Evolutionary conservation across 2,888 invertebrate genomes (phyloP), one percentile per base, ranked within the genome.

Genomic region (Dione juno): DNA sequence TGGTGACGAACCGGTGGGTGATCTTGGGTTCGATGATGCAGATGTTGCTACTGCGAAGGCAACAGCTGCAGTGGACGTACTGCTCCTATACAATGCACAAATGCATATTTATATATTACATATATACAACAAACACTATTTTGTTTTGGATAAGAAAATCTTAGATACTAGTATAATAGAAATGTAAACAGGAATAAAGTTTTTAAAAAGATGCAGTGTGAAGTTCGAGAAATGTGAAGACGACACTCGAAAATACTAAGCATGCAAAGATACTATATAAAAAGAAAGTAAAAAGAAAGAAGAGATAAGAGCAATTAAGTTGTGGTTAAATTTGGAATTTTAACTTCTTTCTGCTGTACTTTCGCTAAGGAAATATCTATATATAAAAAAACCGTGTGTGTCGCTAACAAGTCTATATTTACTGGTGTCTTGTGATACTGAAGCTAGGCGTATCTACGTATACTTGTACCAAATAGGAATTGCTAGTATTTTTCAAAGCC

Each of bases 1-100:
- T 45, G 95, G 92, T 0, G 92, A 92, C 0, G 86, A 88, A 0
- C 90, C 85, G 0, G 92, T 94, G 19, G 95, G 94, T 68, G 97
- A 97, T 28, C 96, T 93, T 2, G 97, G 97, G 83, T 97, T 97
- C 67, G 96, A 96, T 0, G 97, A 97, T 0, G 96, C 98, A 16
- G 97, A 97, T 0, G 97, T 98, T 8, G 98, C 98, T 50, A 97
- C 97, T 6, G 98, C 98, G 87, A 98, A 98, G 1, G 98, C 98
- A 10, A 96, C 96, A 0, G 97, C 97, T 1, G 98, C 97, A n/a
- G 95, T 96, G 0, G 97, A 97, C 1, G 96, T 97, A 84, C 97
- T 97, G 88, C 96, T 96, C 95, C 97, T 96, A 88, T 52, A 89
- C 74, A 59, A 54, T 40, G n/a, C 35, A 50, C 16, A 37, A 50